Evolutionary conservation across 1,140 invertebrate genomes (phyloP).

Genomic region (Mycetomoellerius zeteki): DNA sequence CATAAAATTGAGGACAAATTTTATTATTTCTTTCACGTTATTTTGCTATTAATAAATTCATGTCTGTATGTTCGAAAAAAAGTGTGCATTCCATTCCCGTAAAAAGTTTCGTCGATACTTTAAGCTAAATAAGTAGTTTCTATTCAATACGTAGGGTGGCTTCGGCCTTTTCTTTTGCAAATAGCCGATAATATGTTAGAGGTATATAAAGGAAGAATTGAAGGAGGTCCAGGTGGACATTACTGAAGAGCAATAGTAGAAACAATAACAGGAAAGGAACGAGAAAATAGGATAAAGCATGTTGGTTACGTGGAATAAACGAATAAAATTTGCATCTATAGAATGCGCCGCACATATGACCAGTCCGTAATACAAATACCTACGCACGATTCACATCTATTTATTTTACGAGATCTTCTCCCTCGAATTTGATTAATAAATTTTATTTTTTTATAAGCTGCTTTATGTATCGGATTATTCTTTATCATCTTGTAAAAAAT

Average conservation of each 20-base stretch:
- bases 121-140: conserved; percentile 27
- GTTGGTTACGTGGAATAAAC: background rate
- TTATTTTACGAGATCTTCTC: background rate
- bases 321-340: conserved; percentile 32
- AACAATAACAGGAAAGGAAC: background rate
- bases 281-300: background rate
- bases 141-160: background rate
- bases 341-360: background rate
- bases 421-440: background rate
- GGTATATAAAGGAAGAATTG: conserved; percentile 3
- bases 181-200: background rate
- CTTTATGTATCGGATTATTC: background rate
- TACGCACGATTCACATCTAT: background rate
- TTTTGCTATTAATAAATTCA: background rate
- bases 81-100: background rate
- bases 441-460: background rate
- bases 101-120: conserved; percentile 16
- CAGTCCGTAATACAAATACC: background rate
- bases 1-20: background rate
- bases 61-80: background rate
- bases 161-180: background rate
- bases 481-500: background rate
- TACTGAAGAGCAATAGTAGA: background rate
- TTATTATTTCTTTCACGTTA: background rate
- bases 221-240: conserved; percentile 8